Conservation (phyloP, 2,888 invertebrate genomes). For the Cryptops parisi region DNA sequence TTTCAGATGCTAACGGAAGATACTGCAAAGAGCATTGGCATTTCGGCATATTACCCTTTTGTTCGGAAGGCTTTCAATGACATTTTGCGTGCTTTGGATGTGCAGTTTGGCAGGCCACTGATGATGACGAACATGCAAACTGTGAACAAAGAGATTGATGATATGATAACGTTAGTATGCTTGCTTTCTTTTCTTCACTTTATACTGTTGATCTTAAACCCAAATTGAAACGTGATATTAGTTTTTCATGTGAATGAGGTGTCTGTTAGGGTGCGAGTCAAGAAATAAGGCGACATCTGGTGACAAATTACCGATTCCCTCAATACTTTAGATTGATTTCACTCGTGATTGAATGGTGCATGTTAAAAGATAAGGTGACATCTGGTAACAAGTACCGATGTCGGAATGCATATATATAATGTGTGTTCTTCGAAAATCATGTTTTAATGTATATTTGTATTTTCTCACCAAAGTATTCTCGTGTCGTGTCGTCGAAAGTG, state of each 20-base stretch:
- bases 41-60: slow-evolving; percentile 91
- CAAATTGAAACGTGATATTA: not conserved
- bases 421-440: no score
- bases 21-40: slow-evolving; percentile 89
- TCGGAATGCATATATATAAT: no score
- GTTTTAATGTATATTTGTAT: no score
- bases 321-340: no score
- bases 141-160: slow-evolving; percentile 82
- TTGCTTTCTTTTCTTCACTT: not conserved
- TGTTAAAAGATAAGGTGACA: no score
- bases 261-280: no score
- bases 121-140: slow-evolving; percentile 95
- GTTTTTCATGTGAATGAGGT: not conserved
- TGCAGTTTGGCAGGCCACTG: slow-evolving; percentile 89
- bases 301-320: no score
- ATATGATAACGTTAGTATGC: slow-evolving; percentile 51
- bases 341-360: no score
- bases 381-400: no score
- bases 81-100: slow-evolving; percentile 82
- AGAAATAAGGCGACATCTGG: no score
- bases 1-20: slow-evolving; percentile 76
- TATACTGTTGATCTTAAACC: not conserved
- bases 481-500: no score
- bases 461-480: no score
- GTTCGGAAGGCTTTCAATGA: slow-evolving; percentile 91